Percentiles rank a stretch among this genome's conserved stretches.
Conservation (phyloP, 2,888 invertebrate species). For the Ecliptopera silaceata region DNA sequence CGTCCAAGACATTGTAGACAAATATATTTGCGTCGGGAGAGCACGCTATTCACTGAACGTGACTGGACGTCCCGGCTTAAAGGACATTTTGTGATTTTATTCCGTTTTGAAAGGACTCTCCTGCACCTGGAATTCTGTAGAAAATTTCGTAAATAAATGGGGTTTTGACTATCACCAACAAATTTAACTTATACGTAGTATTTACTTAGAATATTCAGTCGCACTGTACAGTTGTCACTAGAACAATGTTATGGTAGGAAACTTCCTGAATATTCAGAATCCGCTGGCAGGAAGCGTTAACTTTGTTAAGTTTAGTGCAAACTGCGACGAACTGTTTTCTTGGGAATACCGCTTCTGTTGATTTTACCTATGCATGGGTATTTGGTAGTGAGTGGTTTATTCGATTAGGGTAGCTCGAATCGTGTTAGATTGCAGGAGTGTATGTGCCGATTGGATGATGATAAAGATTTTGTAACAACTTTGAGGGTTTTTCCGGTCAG, state of each 20-base stretch:
- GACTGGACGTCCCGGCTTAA: conserved; percentile 8
- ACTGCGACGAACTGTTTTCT: conserved; percentile 16
- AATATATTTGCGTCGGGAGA: conserved; percentile 17
- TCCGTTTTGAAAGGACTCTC: neutral
- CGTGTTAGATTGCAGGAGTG: too few species aligned
- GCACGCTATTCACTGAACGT: conserved; percentile 7
- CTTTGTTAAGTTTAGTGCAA: conserved; percentile 20
- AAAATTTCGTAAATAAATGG: too few species aligned
- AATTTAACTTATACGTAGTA: too few species aligned
- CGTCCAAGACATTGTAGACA: conserved; percentile 18
- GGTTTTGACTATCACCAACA: too few species aligned
- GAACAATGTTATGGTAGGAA: conserved; percentile 14
- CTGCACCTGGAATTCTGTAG: too few species aligned
- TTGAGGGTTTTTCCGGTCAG: too few species aligned
- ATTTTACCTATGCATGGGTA: neutral
- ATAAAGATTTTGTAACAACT: too few species aligned
- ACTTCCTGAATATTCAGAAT: conserved; percentile 25
- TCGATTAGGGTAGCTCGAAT: too few species aligned
- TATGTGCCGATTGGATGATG: too few species aligned
- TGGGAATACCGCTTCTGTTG: conserved; percentile 8
- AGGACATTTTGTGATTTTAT: conserved; percentile 7
- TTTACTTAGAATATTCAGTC: too few species aligned
- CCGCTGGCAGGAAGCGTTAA: conserved; percentile 7
- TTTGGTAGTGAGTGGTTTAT: too few species aligned
- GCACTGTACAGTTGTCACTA: conserved; percentile 1